Evolutionary conservation across 1,140 invertebrate species (phyloP), one percentile per base, ranked within the genome.

Genomic region (Mylabris phalerata): DNA sequence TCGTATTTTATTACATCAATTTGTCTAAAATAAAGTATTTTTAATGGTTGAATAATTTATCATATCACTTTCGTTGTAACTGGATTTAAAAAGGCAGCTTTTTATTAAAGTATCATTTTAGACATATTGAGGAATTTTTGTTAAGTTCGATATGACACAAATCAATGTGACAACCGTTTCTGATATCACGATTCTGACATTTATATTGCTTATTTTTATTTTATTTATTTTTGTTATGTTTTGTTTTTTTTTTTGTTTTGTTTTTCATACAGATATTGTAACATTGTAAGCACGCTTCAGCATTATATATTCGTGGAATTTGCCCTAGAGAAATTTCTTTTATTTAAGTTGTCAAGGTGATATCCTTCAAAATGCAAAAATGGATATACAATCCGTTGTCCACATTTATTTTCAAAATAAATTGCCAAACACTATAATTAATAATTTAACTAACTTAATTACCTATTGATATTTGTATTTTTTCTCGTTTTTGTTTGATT

Each of bases 161-260:
- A 45, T 54, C 50, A 52, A 52, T 52, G 50, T 52, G 50, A 52
- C n/a, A 32, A 54, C 42, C 43, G 46, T 54, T 54, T 27, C 51
- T 46, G 46, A 54, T 52, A 24, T 52, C 40, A 52, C 51, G 43
- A 9, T 54, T 32, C 24, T 38, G 43, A 54, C 51, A 27, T 46
- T 54, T 46, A 54, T 54, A 52, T 52, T 52, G 50, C 50, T 52
- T 52, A 32, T 32, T 32, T 32, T 32, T 32, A 19, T 19, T 19
- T 19, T 19, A 19, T 19, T 19, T 19, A 19, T 19, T 19, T 19
- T 19, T 19, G 19, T 19, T 19, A 19, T 19, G 19, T 19, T 19
- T 19, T 19, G 11, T 52, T 42, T 52, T 52, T 52, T n/a, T 13
- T 13, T 13, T 32, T 32, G 7, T 52, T 52, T 52, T 52, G 11